These are phyloP conservation scores for Polia nebulosa DNA, from an alignment of 2,888 invertebrate genomes.

Conservation along the genomic window DNA sequence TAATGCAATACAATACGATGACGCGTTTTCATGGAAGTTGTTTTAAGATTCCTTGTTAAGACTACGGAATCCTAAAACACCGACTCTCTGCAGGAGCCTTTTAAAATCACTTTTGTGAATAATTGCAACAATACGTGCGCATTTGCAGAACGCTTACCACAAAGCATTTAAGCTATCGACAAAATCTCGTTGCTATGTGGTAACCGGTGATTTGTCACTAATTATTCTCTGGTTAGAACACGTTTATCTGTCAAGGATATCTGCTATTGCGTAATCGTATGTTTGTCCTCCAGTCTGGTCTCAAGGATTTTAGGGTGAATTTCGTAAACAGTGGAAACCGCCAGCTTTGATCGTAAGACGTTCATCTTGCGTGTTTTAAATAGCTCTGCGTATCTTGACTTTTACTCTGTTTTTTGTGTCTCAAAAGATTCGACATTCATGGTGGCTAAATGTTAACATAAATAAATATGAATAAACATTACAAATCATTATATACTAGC, in stretches of 20 bases:
- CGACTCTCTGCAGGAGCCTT: too few relatives aligned
- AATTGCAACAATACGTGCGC: not conserved
- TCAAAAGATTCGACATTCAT: not conserved
- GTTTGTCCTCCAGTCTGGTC: not conserved
- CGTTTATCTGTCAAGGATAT: constrained; percentile 12
- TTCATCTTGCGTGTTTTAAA: not conserved
- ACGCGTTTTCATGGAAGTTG: too few relatives aligned
- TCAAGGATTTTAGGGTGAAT: constrained; percentile 7
- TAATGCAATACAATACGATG: too few relatives aligned
- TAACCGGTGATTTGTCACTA: constrained; percentile 1
- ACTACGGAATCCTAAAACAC: too few relatives aligned
- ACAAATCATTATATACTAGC: too few relatives aligned
- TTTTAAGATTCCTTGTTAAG: too few relatives aligned
- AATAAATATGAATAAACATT: not conserved
- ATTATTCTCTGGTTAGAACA: constrained; percentile 7
- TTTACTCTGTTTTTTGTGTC: not conserved
- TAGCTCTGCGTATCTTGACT: not conserved
- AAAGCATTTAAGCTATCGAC: not conserved
- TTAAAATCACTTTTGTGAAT: not conserved
- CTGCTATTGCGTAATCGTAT: constrained; percentile 9
- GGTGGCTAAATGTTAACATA: not conserved
- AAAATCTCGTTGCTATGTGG: constrained; percentile 4
- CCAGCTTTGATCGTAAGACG: constrained; percentile 1
- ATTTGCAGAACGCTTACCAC: not conserved
- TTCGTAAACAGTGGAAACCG: constrained; percentile 13